Evolutionary conservation across 2,888 invertebrate genomes (phyloP), one percentile per base, ranked within the genome.

Genomic region (Polymixis lichenea): DNA sequence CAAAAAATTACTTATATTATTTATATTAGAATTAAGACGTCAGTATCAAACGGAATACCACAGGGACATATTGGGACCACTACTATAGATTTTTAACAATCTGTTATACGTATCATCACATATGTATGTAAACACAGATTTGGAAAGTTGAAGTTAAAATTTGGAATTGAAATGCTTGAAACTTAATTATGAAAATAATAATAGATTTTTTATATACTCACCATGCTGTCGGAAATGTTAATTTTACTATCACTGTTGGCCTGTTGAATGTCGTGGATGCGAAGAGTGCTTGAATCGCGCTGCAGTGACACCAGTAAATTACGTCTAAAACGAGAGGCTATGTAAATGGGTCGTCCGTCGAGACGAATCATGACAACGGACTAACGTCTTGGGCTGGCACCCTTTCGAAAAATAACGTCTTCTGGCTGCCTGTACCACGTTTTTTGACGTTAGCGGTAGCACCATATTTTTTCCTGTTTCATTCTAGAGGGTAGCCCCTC

Each of bases 301-400:
- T 98, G 98, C 78, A 99, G 95, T 0, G 98, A 98, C 38, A 98
- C 98, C 66, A 99, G 95, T 72, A 99, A 95, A 93, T 98, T 98
- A 87, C 95, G 98, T 87, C 96, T 95, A 91, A 72, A 38, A 60
- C 22, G 32, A 3, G 0, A 25, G 25, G 22, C 15, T 46, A 53
- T 15, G 19, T 19, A 28, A 2, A 15, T 90, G 11, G 25, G 25
- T 28, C 0, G 8, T 64, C 19, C 60, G 15, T 28, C 5, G 6
- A 67, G 19, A 19, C 4, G 0, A 25, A 65, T 49, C 25, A 7
- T 25, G 28, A 25, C 25, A 65, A 43, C 2, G 46, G 7, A 28
- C 19, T 49, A 22, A 46, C 19, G 25, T 1, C 15, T 49, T 22
- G 28, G 28, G 28, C 28, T 11, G 19, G 6, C 9, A 19, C 5